These are phyloP conservation scores for Rhineura floridana DNA, from an alignment of 2,113 vertebrate species.

Conservation along the genomic window DNA sequence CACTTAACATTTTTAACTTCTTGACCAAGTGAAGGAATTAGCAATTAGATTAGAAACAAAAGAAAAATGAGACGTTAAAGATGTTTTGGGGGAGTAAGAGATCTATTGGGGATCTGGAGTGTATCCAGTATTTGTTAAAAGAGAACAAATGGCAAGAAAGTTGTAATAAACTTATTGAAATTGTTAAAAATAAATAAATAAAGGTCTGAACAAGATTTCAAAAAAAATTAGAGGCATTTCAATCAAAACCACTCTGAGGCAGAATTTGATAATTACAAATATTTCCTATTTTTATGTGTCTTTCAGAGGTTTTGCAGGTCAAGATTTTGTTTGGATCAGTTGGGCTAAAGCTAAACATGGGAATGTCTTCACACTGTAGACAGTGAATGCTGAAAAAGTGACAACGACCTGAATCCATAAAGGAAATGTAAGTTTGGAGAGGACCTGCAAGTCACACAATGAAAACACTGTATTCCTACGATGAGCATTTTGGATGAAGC, in stretches of 20 bases:
- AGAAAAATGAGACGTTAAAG: slow-evolving; percentile 67
- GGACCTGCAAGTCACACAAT: slow-evolving; percentile 2
- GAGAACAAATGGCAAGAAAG: slow-evolving; percentile 45
- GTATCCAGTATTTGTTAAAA: slow-evolving; percentile 6
- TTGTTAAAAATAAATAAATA: slow-evolving; percentile 26
- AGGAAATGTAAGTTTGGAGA: not conserved
- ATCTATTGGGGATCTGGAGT: slow-evolving; percentile 2
- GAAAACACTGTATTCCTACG: slow-evolving; percentile 52
- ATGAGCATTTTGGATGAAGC: slow-evolving; percentile 61
- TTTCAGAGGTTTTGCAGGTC: not conserved
- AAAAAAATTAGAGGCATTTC: slow-evolving; percentile 58
- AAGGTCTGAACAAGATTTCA: slow-evolving; percentile 62
- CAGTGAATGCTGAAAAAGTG: slow-evolving; percentile 46
- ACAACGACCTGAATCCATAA: not conserved
- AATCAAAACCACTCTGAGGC: slow-evolving; percentile 48
- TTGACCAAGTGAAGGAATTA: slow-evolving; percentile 77
- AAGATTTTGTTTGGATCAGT: slow-evolving; percentile 21
- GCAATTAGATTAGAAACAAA: slow-evolving; percentile 78
- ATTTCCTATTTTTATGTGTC: slow-evolving; percentile 42
- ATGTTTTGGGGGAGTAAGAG: slow-evolving; percentile 30
- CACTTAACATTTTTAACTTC: slow-evolving; percentile 83
- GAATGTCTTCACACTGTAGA: slow-evolving; percentile 5
- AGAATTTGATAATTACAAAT: slow-evolving; percentile 49
- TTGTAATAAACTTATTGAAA: slow-evolving; percentile 54
- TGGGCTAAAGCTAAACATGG: not conserved